phyloP scores from a whole-genome alignment of 2,113 vertebrate species.

The Paracanthobrama guichenoti region DNA sequence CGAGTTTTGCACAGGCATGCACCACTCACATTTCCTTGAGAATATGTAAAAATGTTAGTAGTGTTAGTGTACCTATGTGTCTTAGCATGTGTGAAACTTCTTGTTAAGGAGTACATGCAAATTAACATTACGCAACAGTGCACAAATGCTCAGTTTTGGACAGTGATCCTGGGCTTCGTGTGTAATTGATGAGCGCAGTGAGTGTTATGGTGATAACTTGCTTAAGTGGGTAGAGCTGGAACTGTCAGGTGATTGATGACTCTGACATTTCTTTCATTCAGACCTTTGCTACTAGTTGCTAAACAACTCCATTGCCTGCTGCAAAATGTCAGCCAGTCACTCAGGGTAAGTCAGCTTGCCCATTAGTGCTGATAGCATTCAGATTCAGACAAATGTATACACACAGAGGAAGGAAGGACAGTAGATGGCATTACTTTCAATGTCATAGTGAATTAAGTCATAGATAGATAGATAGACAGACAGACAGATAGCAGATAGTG shows the following conservation, averaged over 20 bases:
- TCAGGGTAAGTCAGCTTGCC: constrained; percentile 76
- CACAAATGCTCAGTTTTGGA: constrained; percentile 55
- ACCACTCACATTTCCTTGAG: background rate
- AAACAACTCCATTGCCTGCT: constrained; percentile 79
- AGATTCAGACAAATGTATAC: constrained; percentile 62
- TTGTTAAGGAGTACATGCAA: constrained; percentile 42
- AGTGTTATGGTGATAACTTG: constrained; percentile 85
- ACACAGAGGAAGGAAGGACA: too few species aligned
- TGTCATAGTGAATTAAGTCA: too few species aligned
- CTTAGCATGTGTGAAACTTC: background rate
- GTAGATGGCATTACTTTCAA: too few species aligned
- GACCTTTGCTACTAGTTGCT: constrained; percentile 84
- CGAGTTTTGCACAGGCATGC: background rate
- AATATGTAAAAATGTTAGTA: background rate
- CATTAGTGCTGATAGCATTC: constrained; percentile 79
- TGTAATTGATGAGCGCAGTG: constrained; percentile 75
- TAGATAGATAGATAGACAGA: background rate
- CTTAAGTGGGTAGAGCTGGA: constrained; percentile 78
- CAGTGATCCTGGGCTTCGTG: constrained; percentile 71
- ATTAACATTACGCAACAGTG: constrained; percentile 65
- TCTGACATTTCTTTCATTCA: constrained; percentile 87
- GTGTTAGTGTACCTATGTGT: background rate
- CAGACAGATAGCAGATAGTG: too few species aligned
- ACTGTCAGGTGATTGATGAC: constrained; percentile 84
- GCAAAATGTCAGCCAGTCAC: constrained; percentile 86